Conservation (phyloP, 1,140 invertebrate genomes). For the Heliconius congener region DNA sequence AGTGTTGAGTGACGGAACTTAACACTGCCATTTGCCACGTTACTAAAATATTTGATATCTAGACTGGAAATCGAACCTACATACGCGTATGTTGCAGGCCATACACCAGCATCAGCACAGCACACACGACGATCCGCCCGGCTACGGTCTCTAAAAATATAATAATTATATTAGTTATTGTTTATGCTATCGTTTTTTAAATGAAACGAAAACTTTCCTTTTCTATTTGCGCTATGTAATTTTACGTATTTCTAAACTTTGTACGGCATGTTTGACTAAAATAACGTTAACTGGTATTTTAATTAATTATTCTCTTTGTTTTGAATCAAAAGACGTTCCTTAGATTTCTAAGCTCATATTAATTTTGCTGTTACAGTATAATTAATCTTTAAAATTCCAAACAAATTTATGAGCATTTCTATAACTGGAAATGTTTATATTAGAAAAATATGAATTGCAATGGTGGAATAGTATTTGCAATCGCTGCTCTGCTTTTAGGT, state of each 20-base stretch:
- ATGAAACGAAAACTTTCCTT: not conserved
- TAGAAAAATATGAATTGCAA: not conserved
- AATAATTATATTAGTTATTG: too few species aligned
- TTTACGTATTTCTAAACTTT: constrained; percentile 23
- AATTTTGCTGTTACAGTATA: constrained; percentile 12
- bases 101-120: too few species aligned
- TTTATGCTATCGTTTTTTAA: not conserved
- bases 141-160: too few species aligned
- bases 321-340: constrained; percentile 12
- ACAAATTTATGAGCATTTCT: not conserved
- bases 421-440: not conserved
- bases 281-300: constrained; percentile 25
- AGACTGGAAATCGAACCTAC: too few species aligned
- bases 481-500: too few species aligned
- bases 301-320: constrained; percentile 23
- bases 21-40: too few species aligned
- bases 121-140: too few species aligned
- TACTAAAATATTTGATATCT: too few species aligned
- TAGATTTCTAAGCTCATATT: constrained; percentile 9
- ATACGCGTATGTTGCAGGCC: too few species aligned
- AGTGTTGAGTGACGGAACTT: too few species aligned
- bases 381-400: constrained; percentile 14
- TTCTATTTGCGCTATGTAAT: not conserved
- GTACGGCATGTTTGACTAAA: constrained; percentile 12
- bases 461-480: too few species aligned